phyloP scores from a whole-genome alignment of 2,113 vertebrate species.

The Dendrocopos noguchii region DNA sequence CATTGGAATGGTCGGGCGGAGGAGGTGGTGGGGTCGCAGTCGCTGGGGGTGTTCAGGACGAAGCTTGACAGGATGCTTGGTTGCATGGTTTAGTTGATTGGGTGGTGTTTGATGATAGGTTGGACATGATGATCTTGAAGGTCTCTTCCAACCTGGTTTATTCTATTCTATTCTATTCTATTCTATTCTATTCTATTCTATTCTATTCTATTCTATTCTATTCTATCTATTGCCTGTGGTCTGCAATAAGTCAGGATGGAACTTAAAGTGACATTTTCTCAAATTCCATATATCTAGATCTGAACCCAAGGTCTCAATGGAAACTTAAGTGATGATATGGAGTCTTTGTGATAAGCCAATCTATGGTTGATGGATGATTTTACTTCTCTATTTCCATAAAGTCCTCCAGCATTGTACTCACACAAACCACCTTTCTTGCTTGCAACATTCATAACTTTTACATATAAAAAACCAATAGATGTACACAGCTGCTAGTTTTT shows the following conservation, averaged over 20 bases:
- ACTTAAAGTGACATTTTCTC: conserved; percentile 45
- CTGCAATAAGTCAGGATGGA: conserved; percentile 20
- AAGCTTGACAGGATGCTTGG: no score
- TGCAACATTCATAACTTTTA: conserved; percentile 62
- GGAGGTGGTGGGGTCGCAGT: no score
- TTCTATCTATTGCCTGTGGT: no score
- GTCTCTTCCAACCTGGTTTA: no score
- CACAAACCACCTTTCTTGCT: conserved; percentile 12
- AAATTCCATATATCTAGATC: conserved; percentile 16
- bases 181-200: no score
- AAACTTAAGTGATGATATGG: not conserved
- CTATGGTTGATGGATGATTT: conserved; percentile 7
- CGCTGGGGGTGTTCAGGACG: no score
- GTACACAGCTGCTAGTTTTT: not conserved
- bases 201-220: no score
- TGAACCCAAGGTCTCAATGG: not conserved
- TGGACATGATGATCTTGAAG: no score
- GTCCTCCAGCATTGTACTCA: conserved; percentile 35
- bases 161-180: no score
- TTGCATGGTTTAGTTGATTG: no score
- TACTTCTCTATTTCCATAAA: conserved; percentile 30
- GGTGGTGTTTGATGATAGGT: no score
- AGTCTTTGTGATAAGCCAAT: conserved; percentile 27
- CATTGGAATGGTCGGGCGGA: no score
- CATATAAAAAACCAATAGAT: conserved; percentile 44